Percentiles rank a stretch among this genome's conserved stretches.
phyloP scores from a whole-genome alignment of 2,797 vertebrate genomes.

The Sebastes diaconus region DNA sequence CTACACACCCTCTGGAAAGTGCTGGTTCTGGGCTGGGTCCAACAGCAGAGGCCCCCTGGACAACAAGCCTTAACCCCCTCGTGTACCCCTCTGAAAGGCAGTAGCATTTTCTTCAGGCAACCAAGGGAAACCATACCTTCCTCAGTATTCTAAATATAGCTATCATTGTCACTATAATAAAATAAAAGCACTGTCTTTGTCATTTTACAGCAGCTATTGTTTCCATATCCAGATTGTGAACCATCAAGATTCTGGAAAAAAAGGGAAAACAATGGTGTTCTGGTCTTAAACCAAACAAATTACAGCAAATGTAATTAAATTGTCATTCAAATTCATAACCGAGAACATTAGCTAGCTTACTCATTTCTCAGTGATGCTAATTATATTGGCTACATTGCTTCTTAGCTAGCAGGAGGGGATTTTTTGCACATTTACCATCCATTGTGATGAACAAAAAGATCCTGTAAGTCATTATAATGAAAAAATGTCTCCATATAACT shows the following conservation, averaged over 20 bases:
- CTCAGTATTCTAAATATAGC: neutral
- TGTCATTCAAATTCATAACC: neutral
- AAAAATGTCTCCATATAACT: too few species aligned
- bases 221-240: neutral
- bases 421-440: too few species aligned
- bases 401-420: too few species aligned
- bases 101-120: neutral
- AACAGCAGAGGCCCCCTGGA: neutral
- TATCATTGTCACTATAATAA: neutral
- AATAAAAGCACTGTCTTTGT: neutral
- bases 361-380: neutral
- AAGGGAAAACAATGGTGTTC: neutral
- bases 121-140: neutral
- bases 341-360: neutral
- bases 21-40: neutral
- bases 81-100: neutral
- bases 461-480: too few species aligned
- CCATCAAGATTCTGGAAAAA: neutral
- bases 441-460: too few species aligned
- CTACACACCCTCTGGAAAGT: neutral
- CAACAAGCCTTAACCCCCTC: neutral
- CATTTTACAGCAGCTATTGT: neutral
- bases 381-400: neutral
- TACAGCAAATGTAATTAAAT: neutral
- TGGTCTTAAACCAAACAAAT: neutral